Base-by-base conservation (phyloP, 2,888 invertebrate species). In the Acrocera orbiculus region DNA sequence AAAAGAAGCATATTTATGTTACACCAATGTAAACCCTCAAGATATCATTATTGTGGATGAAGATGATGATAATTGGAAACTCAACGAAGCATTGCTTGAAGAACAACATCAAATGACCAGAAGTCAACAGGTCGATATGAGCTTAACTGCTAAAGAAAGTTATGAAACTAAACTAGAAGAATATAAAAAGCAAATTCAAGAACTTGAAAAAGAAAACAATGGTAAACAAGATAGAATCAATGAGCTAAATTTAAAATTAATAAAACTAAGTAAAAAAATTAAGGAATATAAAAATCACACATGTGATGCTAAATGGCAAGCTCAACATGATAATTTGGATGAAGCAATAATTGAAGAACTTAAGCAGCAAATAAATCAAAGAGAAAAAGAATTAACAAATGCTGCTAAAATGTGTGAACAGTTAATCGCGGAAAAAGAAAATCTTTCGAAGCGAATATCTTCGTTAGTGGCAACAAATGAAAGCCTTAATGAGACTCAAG, bases 331-430 rank as follows among this genome's bases (percentile, higher is more conserved):
- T 27, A 73, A 78, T 48, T 62, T 86, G 29, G 79, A 85, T 47
- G 67, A 70, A 35, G 74, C 83, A 6, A 78, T 86, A 38, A 78
- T 81, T 52, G 81, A 82, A 44, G 85, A 86, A 56, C 53, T 86
- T n/a, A 72, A 73, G 44, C 60, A 61, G 10, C 80, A 81, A 52
- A 62, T 82, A 16, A 58, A 62, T 37, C 59, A 63, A 28, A 56
- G 82, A 31, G 82, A 83, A 47, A 72, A 71, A 38, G 68, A 66
- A 43, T 50, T 77, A 11, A 64, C 64, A 39, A 76, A 79, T 40
- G 49, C 69, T 3, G 63, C 55, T 34, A 53, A 62, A 15, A 72
- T 74, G 34, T 51, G 69, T 26, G 69, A 66, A 25, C 74, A 70
- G 50, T 67, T 73, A 38, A 64, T 64, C 34, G 51, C 57, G 2